Percentiles rank a stretch among this genome's conserved stretches.
phyloP scores from a whole-genome alignment of 23 tunicate species.

The Corella eumyota region DNA sequence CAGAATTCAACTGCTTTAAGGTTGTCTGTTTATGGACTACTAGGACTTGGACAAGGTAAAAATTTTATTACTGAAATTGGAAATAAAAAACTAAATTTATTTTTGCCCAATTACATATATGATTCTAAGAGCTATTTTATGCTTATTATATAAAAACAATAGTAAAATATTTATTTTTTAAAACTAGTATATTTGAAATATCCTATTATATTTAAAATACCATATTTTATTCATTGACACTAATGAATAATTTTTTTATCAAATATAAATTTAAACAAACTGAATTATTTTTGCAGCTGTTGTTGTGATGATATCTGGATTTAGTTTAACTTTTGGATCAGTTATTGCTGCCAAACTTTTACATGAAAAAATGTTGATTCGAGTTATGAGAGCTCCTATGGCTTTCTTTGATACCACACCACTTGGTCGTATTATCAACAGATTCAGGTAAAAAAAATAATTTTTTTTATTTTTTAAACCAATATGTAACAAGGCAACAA shows the following conservation, averaged over 20 bases:
- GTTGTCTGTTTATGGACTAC: conserved; percentile 30
- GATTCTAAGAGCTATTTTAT: no score
- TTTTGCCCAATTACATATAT: no score
- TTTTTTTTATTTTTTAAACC: no score
- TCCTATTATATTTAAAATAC: no score
- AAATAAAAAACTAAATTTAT: no score
- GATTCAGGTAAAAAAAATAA: conserved; percentile 36
- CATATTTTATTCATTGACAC: no score
- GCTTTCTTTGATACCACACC: conserved; percentile 52
- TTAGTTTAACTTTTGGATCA: conserved; percentile 32
- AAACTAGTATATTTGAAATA: no score
- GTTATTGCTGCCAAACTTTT: conserved; percentile 21
- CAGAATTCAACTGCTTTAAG: conserved; percentile 35
- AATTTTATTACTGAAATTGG: background rate
- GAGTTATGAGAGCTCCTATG: conserved; percentile 31
- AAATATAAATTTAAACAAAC: no score
- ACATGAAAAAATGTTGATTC: conserved; percentile 15
- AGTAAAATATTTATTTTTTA: no score
- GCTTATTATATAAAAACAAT: no score
- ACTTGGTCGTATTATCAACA: conserved; percentile 35
- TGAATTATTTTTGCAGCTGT: conserved; percentile 21
- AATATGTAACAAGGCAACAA: background rate
- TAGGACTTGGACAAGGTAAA: conserved; percentile 50
- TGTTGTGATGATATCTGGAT: conserved; percentile 10
- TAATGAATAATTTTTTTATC: no score